phyloP scores from a whole-genome alignment of 2,888 invertebrate genomes.

The Desoria tigrina region DNA sequence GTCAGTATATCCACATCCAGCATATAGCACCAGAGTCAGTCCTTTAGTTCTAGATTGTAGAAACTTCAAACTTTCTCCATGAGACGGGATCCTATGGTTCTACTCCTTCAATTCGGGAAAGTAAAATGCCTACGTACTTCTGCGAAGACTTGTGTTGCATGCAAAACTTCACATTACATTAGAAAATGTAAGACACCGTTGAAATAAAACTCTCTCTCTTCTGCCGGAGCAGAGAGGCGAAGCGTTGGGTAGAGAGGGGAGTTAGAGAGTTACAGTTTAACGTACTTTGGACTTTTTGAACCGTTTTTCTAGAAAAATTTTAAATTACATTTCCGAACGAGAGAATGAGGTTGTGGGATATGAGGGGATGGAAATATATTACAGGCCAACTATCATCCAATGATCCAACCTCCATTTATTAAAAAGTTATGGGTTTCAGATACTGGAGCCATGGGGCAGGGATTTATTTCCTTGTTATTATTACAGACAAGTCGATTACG shows the following conservation, averaged over 20 bases:
- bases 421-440: not conserved
- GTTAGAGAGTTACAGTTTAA: no score
- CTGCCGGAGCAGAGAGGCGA: not conserved
- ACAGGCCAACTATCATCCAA: not conserved
- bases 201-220: no score
- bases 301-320: not conserved
- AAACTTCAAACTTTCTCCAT: no score
- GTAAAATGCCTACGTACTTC: not conserved
- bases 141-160: conserved; percentile 10
- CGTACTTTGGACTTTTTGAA: no score
- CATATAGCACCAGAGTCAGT: no score
- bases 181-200: not conserved
- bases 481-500: conserved; percentile 4
- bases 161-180: conserved; percentile 2
- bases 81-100: no score
- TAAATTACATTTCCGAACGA: conserved; percentile 3
- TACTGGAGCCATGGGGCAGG: not conserved
- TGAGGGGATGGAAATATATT: not conserved
- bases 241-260: not conserved
- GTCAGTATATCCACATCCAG: no score
- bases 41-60: no score
- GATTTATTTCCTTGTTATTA: not conserved
- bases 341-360: no score
- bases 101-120: no score
- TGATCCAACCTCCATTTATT: not conserved